phyloP scores from a whole-genome alignment of 2,113 vertebrate genomes.

The Heterocephalus glaber region DNA sequence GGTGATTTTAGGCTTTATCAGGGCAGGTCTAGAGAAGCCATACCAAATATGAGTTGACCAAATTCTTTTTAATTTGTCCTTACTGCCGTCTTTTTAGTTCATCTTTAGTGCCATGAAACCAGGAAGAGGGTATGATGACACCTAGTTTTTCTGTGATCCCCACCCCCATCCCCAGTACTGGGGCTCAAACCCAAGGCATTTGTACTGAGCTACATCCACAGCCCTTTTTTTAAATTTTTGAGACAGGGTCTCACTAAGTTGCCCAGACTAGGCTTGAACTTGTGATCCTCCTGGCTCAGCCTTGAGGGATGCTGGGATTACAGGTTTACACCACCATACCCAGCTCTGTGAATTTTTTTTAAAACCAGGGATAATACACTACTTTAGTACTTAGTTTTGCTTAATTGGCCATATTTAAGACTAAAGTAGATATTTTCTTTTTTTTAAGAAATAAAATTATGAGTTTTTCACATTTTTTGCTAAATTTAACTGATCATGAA shows the following conservation, averaged over 20 bases:
- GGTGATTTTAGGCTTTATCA: conserved; percentile 43
- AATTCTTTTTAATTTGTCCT: conserved; percentile 44
- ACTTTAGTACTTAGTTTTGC: conserved; percentile 22
- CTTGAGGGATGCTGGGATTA: background rate
- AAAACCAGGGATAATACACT: background rate
- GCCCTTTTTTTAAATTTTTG: background rate
- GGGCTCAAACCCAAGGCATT: background rate
- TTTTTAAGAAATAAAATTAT: conserved; percentile 38
- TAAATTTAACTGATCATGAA: conserved; percentile 35
- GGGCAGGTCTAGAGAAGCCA: background rate
- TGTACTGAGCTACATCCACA: background rate
- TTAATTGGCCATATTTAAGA: background rate
- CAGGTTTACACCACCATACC: background rate
- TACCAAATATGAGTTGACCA: background rate
- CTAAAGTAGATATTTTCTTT: background rate
- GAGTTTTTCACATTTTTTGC: background rate
- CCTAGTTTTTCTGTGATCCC: conserved; percentile 27
- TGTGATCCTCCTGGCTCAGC: background rate
- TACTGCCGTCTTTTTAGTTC: conserved; percentile 15
- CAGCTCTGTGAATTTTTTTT: conserved; percentile 7
- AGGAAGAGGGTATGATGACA: background rate
- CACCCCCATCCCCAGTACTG: background rate
- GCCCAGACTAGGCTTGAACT: background rate
- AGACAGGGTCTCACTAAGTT: background rate
- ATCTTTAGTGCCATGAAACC: background rate